These are phyloP conservation scores for Ceratitis capitata DNA, from an alignment of 1,140 invertebrate species.

Conservation along the genomic window DNA sequence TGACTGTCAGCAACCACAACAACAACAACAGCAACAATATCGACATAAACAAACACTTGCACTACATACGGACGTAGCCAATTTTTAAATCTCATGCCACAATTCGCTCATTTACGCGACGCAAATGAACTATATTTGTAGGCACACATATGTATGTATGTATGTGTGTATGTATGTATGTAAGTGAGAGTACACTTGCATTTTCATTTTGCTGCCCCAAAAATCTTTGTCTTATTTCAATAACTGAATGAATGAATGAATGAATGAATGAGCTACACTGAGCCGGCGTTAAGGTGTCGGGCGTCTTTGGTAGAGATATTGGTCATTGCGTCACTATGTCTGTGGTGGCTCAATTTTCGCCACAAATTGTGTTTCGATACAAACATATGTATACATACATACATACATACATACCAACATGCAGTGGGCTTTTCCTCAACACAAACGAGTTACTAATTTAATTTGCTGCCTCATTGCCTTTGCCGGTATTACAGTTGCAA, in stretches of 20 bases:
- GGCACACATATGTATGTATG: too few relatives aligned
- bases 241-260: neutral
- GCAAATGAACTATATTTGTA: neutral
- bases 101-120: slow-evolving; percentile 26
- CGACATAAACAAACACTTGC: neutral
- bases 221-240: too few relatives aligned
- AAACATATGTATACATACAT: neutral
- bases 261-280: neutral
- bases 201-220: too few relatives aligned
- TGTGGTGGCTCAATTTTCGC: neutral
- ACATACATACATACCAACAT: neutral
- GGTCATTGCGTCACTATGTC: slow-evolving; percentile 8
- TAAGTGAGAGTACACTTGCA: neutral
- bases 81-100: slow-evolving; percentile 18
- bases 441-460: neutral
- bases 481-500: neutral
- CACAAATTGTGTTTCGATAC: neutral
- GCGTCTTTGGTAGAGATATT: neutral
- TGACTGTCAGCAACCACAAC: neutral
- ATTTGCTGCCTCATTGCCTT: slow-evolving; percentile 15
- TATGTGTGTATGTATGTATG: too few relatives aligned
- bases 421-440: too few relatives aligned
- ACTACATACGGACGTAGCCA: neutral
- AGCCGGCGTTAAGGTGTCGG: neutral
- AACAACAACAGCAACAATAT: too few relatives aligned